A percentile compares a stretch with the other conserved stretches of the same genome.
phyloP scores from a whole-genome alignment of 2,113 vertebrate species.

The Serilophus lunatus region DNA sequence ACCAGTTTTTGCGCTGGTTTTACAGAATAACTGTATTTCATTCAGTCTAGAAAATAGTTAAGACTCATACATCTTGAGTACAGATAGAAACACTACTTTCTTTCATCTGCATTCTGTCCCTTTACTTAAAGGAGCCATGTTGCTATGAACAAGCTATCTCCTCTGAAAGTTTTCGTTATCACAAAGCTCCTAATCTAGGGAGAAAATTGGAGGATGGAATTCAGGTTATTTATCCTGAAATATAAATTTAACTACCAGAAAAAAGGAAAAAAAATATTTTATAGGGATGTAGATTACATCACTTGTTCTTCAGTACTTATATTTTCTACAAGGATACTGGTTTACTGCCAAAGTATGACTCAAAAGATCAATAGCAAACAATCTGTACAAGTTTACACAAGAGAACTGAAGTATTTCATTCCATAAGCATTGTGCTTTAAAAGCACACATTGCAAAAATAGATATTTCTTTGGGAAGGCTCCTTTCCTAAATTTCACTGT shows the following conservation, averaged over 20 bases:
- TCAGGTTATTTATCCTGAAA: slow-evolving; percentile 12
- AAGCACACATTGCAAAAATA: slow-evolving; percentile 35
- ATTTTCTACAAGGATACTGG: slow-evolving; percentile 51
- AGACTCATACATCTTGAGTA: not conserved
- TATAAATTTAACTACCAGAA: not conserved
- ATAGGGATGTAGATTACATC: slow-evolving; percentile 26
- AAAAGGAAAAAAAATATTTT: not conserved
- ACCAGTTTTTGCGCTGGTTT: not conserved
- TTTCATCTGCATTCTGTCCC: slow-evolving; percentile 3
- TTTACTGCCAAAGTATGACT: slow-evolving; percentile 61
- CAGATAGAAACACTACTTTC: not conserved
- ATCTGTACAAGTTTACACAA: slow-evolving; percentile 61
- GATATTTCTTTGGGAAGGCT: not conserved
- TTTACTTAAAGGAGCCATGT: not conserved
- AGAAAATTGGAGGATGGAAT: not conserved
- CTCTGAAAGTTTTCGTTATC: not conserved
- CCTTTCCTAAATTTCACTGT: slow-evolving; percentile 18
- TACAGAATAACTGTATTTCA: not conserved
- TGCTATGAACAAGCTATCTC: not conserved
- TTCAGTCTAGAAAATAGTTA: not conserved
- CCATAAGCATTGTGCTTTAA: slow-evolving; percentile 48
- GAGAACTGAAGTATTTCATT: slow-evolving; percentile 54
- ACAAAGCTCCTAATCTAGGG: not conserved
- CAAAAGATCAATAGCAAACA: slow-evolving; percentile 63
- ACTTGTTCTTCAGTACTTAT: slow-evolving; percentile 23